Percentiles rank a stretch among this genome's conserved stretches.
phyloP scores from a whole-genome alignment of 1,140 invertebrate species.

The Drosophila murphyi region DNA sequence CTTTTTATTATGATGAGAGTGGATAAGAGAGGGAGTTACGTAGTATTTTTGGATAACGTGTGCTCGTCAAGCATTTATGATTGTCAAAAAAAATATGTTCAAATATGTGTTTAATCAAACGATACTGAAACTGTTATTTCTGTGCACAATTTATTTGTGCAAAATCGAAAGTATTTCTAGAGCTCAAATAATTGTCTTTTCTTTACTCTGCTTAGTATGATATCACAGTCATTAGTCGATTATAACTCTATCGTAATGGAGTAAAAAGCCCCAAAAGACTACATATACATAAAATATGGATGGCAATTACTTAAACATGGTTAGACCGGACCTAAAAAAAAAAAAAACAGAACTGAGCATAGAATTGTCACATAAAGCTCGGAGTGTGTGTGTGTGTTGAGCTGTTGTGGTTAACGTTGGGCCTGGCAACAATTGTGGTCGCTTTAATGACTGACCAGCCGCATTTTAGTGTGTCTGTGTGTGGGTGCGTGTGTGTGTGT shows the following conservation, averaged over 20 bases:
- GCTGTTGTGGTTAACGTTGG: constrained; percentile 32
- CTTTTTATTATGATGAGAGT: neutral
- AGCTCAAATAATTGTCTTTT: neutral
- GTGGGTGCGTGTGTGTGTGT: constrained; percentile 9
- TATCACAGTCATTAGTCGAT: too few species aligned
- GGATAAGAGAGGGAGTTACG: too few species aligned
- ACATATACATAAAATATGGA: constrained; percentile 15
- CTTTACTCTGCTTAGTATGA: too few species aligned
- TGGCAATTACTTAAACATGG: constrained; percentile 40
- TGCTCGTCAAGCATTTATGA: too few species aligned
- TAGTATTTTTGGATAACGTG: too few species aligned
- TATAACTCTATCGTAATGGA: constrained; percentile 8
- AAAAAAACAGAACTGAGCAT: neutral
- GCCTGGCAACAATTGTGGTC: constrained; percentile 39
- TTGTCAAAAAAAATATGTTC: too few species aligned
- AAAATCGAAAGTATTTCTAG: too few species aligned
- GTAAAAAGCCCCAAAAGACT: constrained; percentile 10
- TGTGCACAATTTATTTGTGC: too few species aligned
- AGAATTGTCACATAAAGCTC: constrained; percentile 25
- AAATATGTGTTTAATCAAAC: too few species aligned
- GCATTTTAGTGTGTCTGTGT: neutral
- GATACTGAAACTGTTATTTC: too few species aligned
- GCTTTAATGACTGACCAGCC: constrained; percentile 42
- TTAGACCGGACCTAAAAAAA: constrained; percentile 14
- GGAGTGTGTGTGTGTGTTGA: constrained; percentile 9